These are phyloP conservation scores for Coecobrya sp. DNA, from an alignment of 2,888 invertebrate genomes.

Conservation along the genomic window DNA sequence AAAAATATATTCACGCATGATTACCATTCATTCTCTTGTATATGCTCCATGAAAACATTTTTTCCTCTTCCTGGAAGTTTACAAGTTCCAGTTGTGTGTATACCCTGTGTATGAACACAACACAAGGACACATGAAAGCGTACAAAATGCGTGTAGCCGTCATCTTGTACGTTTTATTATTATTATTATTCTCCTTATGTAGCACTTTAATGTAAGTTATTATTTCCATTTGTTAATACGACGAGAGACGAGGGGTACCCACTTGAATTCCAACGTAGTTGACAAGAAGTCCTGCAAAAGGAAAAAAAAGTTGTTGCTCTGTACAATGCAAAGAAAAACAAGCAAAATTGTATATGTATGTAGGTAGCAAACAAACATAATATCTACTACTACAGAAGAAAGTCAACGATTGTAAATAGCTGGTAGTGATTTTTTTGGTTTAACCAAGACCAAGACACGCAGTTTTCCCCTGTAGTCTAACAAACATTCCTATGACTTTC, in stretches of 20 bases:
- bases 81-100: background rate
- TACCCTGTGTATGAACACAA: background rate
- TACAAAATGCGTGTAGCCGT: conserved; percentile 16
- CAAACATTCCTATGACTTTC: background rate
- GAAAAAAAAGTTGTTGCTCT: conserved; percentile 4
- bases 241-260: background rate
- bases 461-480: conserved; percentile 12
- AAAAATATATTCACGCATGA: background rate
- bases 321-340: background rate
- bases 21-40: background rate
- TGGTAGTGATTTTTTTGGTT: background rate
- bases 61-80: background rate
- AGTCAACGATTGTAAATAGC: conserved; percentile 24
- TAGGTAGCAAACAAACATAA: background rate
- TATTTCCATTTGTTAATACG: conserved; percentile 45
- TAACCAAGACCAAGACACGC: conserved; percentile 18
- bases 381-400: background rate
- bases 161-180: background rate
- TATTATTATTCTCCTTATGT: conserved; percentile 34
- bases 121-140: background rate
- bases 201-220: conserved; percentile 44
- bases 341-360: background rate
- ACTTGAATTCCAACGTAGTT: conserved; percentile 21
- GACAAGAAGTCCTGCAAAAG: conserved; percentile 16
- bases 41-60: background rate